Percentiles rank a stretch among this genome's conserved stretches.
phyloP scores from a whole-genome alignment of 2,113 vertebrate genomes.

The Elephantulus edwardii region DNA sequence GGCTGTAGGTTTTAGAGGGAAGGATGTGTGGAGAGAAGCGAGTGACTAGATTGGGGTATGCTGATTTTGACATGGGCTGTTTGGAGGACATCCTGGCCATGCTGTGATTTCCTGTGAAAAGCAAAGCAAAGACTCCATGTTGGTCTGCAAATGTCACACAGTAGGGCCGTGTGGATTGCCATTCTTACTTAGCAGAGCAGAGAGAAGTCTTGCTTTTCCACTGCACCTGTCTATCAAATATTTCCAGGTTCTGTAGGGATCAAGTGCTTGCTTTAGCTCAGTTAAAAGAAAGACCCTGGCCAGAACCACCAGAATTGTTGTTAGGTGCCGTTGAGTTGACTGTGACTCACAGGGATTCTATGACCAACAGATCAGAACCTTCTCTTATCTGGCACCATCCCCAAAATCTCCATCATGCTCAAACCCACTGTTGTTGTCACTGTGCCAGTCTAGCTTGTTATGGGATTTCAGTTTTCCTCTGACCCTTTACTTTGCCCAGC shows the following conservation, averaged over 20 bases:
- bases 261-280: no score
- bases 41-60: slow-evolving; percentile 13
- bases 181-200: neutral
- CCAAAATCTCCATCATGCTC: no score
- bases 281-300: neutral
- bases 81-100: slow-evolving; percentile 25
- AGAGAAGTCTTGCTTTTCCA: no score
- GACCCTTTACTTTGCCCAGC: no score
- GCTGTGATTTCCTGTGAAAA: slow-evolving; percentile 47
- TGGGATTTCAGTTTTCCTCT: no score
- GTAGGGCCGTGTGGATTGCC: neutral
- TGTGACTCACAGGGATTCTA: no score
- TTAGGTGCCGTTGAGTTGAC: no score
- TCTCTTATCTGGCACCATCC: no score
- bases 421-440: no score
- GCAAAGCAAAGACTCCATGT: slow-evolving; percentile 23
- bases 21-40: neutral
- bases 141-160: neutral
- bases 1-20: neutral
- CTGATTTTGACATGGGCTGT: neutral
- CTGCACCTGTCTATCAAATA: neutral
- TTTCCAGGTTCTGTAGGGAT: neutral
- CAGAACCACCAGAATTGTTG: neutral
- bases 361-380: no score
- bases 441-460: no score